Conservation (phyloP, 2,113 vertebrate species). For the Zapornia atra region DNA sequence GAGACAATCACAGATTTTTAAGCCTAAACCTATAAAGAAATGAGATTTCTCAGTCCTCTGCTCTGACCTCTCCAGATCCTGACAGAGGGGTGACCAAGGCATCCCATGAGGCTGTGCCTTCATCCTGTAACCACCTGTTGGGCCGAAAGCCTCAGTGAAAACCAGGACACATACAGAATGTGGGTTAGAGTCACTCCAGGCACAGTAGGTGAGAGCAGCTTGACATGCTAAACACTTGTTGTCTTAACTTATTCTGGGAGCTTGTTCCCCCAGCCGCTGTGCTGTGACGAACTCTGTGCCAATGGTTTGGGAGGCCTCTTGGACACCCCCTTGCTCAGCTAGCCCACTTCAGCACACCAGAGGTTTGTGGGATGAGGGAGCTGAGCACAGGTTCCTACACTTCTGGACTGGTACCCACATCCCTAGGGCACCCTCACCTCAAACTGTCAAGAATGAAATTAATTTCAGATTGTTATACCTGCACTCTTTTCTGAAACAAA, state of each 20-base stretch:
- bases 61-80: background rate
- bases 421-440: background rate
- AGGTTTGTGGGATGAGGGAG: background rate
- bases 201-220: background rate
- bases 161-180: background rate
- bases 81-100: background rate
- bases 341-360: background rate
- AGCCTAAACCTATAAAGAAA: background rate
- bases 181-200: background rate
- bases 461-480: background rate
- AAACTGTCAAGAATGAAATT: background rate
- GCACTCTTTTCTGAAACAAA: background rate
- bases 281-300: background rate
- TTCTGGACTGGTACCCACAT: background rate
- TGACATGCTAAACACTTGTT: rapidly evolving
- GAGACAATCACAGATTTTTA: background rate
- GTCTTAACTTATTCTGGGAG: rapidly evolving
- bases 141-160: background rate
- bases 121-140: too few relatives aligned
- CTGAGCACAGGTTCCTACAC: background rate
- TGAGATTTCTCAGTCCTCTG: background rate
- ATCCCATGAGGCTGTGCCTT: rapidly evolving
- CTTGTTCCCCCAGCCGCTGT: rapidly evolving
- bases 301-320: background rate
- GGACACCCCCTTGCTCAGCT: rapidly evolving